Percentiles rank a stretch among this genome's conserved stretches.
phyloP scores from a whole-genome alignment of 2,113 vertebrate species.

The Triplophysa tibetana region DNA sequence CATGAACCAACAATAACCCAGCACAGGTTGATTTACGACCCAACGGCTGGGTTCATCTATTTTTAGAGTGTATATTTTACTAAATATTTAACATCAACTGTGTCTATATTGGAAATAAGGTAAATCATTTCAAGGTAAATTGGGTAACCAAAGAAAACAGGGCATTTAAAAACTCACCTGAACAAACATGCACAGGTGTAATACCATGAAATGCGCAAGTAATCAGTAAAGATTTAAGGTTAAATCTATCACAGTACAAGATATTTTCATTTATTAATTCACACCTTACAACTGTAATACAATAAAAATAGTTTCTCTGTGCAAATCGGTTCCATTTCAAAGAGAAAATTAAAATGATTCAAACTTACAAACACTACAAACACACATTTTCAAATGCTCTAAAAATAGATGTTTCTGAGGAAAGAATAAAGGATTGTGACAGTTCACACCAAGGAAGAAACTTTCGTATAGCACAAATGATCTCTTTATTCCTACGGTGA shows the following conservation, averaged over 20 bases:
- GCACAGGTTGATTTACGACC: no score
- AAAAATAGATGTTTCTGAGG: slow-evolving; percentile 26
- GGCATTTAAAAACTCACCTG: neutral
- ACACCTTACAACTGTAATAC: slow-evolving; percentile 27
- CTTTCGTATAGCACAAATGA: neutral
- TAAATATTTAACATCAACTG: no score
- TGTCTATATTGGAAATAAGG: neutral
- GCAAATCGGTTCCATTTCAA: slow-evolving; percentile 48
- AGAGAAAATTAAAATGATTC: slow-evolving; percentile 27
- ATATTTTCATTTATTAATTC: neutral
- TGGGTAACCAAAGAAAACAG: slow-evolving; percentile 11
- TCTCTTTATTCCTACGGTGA: neutral
- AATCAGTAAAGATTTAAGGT: neutral
- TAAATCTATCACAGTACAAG: neutral
- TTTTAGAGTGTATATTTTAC: no score
- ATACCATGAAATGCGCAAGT: neutral
- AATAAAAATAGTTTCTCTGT: slow-evolving; percentile 47
- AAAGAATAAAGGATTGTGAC: neutral
- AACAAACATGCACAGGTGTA: neutral
- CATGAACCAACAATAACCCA: no score
- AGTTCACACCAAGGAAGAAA: slow-evolving; percentile 1
- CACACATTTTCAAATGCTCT: slow-evolving; percentile 37
- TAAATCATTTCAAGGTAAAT: neutral
- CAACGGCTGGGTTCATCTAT: no score
- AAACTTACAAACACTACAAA: slow-evolving; percentile 42